Percentiles rank a stretch among this genome's conserved stretches.
Conservation (phyloP, 2,113 vertebrate species). For the Odobenus rosmarus region DNA sequence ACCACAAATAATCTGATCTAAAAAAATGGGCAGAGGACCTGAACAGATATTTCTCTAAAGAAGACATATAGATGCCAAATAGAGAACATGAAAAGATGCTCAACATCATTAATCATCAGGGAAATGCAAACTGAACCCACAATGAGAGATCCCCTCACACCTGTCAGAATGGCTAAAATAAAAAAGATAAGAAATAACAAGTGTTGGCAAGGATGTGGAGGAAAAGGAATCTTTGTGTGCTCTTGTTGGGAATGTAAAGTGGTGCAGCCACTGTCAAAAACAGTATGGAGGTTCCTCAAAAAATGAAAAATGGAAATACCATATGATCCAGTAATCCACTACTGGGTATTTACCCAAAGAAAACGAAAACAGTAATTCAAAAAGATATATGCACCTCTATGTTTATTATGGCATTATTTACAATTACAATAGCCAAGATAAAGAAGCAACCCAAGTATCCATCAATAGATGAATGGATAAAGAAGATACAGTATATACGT, state of each 20-base stretch:
- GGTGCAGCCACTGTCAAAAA: not conserved
- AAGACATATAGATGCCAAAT: not conserved
- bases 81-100: not conserved
- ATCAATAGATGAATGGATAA: not conserved
- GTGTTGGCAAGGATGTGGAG: not conserved
- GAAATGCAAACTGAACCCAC: not conserved
- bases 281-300: not conserved
- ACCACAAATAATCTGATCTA: not conserved
- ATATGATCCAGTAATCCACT: not conserved
- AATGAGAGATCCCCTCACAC: not conserved
- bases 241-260: not conserved
- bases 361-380: not conserved
- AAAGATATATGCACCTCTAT: not conserved
- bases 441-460: not conserved
- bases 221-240: not conserved
- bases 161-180: not conserved
- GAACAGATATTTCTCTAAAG: not conserved
- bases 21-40: not conserved
- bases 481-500: not conserved
- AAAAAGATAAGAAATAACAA: not conserved
- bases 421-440: not conserved
- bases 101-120: not conserved
- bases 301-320: not conserved
- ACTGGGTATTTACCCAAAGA: not conserved
- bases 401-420: not conserved